Evolutionary conservation across 2,113 vertebrate genomes (phyloP), one percentile per base, ranked within the genome.

Genomic region (Ranitomeya variabilis): DNA sequence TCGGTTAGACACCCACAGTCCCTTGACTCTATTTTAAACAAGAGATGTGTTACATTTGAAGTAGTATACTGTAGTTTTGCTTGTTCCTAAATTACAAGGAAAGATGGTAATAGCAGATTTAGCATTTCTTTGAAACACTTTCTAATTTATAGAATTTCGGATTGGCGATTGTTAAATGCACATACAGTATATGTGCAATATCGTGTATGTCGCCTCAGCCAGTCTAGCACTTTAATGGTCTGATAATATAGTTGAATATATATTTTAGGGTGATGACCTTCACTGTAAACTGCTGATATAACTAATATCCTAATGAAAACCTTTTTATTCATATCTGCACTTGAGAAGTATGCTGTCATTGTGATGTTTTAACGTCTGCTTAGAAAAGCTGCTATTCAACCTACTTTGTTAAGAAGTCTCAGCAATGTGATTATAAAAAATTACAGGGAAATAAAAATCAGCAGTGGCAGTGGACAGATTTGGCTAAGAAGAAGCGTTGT

Each of bases 371-470:
- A 77, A 86, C 85, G 51, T 78, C 11, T 16, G 51, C 57, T 64
- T 37, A 62, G 54, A 62, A 86, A 77, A 86, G 73, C 73, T 67
- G 31, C 64, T 64, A 45, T 45, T 18, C 57, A 76, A n/a, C 73
- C 71, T 71, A 51, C 85, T 51, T 86, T 80, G 76, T 79, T 86
- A 86, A 76, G 54, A 76, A 76, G 52, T 62, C 55, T 77, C 19
- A 54, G 82, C 62, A 69, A 69, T 69, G 82, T 69, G 45, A 84
- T 71, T 26, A 66, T 19, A 71, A 52, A 21, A 21, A 69, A 71
- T 69, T 52, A 57, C 54, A 84, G 82, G 37, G n/a, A 71, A 66
- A 66, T 66, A 66, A 66, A n/a, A 64, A n/a, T 12, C 18, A 13
- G 57, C 60, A 83, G 51, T 83, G 80, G 80, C 80, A 66, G 59